phyloP scores from a whole-genome alignment of 2,888 invertebrate species.

The Caenorhabditis virilis region DNA sequence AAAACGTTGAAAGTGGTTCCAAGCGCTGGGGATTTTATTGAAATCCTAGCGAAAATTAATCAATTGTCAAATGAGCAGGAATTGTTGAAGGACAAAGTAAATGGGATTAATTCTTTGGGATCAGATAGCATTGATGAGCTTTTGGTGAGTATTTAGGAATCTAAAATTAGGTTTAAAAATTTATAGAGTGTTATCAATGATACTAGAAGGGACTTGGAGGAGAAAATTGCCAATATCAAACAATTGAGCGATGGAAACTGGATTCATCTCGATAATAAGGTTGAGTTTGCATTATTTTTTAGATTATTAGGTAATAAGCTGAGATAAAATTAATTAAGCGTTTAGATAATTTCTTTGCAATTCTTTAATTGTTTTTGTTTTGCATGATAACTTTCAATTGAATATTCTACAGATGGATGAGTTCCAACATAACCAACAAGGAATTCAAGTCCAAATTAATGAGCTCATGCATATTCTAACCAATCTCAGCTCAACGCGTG shows the following conservation, averaged over 20 bases:
- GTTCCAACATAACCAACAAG: conserved; percentile 21
- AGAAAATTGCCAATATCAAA: conserved; percentile 32
- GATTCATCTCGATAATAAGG: conserved; percentile 33
- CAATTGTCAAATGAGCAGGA: conserved; percentile 14
- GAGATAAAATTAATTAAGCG: not conserved
- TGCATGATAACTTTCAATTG: too few relatives aligned
- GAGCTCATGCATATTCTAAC: conserved; percentile 26
- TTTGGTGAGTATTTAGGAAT: conserved; percentile 8
- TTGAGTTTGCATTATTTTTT: conserved; percentile 19
- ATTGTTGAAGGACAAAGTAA: conserved; percentile 5
- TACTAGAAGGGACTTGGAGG: conserved; percentile 32
- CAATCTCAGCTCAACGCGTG: not conserved
- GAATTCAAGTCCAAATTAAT: conserved; percentile 21
- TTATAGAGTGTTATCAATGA: conserved; percentile 36
- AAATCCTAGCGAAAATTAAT: conserved; percentile 3
- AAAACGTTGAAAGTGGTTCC: not conserved
- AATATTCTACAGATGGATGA: conserved; percentile 33
- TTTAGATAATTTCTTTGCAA: not conserved
- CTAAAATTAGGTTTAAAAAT: not conserved
- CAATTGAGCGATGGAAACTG: conserved; percentile 32
- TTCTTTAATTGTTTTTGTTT: too few relatives aligned
- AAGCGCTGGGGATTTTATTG: not conserved
- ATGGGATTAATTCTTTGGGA: not conserved
- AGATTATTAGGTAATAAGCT: conserved; percentile 31
- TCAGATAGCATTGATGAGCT: conserved; percentile 32